Evolutionary conservation across 2,113 vertebrate genomes (phyloP).

Genomic region (Zapornia atra): DNA sequence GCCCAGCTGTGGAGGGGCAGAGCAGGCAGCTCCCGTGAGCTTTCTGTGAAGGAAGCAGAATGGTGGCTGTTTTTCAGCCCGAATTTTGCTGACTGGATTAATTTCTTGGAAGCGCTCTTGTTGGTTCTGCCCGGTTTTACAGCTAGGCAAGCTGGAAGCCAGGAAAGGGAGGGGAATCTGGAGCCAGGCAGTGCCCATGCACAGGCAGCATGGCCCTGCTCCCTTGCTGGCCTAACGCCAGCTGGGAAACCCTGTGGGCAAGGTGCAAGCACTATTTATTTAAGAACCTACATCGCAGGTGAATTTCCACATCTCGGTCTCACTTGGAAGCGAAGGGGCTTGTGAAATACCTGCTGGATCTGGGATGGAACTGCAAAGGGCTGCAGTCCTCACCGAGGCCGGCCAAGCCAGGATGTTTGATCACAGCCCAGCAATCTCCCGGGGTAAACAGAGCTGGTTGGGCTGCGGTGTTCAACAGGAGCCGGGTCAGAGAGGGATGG

Average conservation of each 20-base stretch:
- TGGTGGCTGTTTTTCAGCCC: background rate
- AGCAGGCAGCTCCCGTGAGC: background rate
- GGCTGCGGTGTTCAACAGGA: rapidly evolving
- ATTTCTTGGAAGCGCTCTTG: background rate
- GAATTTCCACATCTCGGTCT: background rate
- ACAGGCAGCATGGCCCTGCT: background rate
- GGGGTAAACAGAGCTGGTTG: background rate
- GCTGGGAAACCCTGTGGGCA: background rate
- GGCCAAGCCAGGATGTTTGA: rapidly evolving
- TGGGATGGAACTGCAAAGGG: background rate
- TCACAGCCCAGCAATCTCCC: background rate
- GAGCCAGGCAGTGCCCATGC: background rate
- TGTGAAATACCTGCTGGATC: background rate
- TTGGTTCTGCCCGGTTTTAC: background rate
- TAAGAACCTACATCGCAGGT: background rate
- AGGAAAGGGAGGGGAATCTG: background rate
- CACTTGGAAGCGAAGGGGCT: background rate
- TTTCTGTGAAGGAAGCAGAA: background rate
- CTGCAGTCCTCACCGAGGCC: rapidly evolving
- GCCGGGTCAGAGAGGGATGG: background rate
- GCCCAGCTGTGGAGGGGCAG: background rate
- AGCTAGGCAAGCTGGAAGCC: rapidly evolving
- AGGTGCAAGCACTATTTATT: background rate
- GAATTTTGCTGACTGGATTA: background rate
- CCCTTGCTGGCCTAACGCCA: background rate